Percentiles rank a stretch among this genome's conserved stretches.
Evolutionary conservation across 1,140 invertebrate genomes (phyloP).

Genomic region (Tetranychus cinnabarinus): DNA sequence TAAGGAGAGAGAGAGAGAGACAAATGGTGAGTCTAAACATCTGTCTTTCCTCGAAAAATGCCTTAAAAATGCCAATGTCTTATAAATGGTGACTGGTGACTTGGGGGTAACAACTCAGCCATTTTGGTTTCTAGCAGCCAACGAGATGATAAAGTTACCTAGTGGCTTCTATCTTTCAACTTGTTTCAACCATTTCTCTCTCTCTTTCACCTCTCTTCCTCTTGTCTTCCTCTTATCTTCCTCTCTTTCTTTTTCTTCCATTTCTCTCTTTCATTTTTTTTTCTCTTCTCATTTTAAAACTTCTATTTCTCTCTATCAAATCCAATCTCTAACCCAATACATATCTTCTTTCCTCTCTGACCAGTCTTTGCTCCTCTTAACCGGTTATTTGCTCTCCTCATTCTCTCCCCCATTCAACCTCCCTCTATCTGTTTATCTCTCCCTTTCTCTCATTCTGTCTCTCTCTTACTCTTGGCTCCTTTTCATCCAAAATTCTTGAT

Average conservation of each 20-base stretch:
- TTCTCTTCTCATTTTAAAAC: not conserved
- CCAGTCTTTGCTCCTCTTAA: not conserved
- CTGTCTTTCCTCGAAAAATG: too few species aligned
- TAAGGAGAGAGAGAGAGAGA: too few species aligned
- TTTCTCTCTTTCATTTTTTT: not conserved
- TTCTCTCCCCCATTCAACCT: not conserved
- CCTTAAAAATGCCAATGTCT: too few species aligned
- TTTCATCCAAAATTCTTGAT: not conserved
- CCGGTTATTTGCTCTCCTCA: not conserved
- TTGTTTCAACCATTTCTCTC: not conserved
- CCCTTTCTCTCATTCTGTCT: not conserved
- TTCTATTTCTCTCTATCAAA: not conserved
- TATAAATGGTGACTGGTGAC: too few species aligned
- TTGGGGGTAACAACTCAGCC: too few species aligned
- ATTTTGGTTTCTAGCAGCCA: too few species aligned
- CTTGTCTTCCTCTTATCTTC: not conserved
- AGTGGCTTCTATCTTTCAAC: too few species aligned
- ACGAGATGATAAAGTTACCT: too few species aligned
- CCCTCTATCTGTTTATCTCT: not conserved
- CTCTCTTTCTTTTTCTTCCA: not conserved
- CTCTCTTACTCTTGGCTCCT: not conserved
- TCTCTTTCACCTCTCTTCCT: not conserved
- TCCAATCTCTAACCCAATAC: not conserved
- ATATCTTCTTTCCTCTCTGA: not conserved
- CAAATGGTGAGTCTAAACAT: too few species aligned